A percentile compares a stretch with the other conserved stretches of the same genome.
Evolutionary conservation across 92 coral and sea anemone genomes (phyloP).

Genomic region (Umimayanthus chanpuru): DNA sequence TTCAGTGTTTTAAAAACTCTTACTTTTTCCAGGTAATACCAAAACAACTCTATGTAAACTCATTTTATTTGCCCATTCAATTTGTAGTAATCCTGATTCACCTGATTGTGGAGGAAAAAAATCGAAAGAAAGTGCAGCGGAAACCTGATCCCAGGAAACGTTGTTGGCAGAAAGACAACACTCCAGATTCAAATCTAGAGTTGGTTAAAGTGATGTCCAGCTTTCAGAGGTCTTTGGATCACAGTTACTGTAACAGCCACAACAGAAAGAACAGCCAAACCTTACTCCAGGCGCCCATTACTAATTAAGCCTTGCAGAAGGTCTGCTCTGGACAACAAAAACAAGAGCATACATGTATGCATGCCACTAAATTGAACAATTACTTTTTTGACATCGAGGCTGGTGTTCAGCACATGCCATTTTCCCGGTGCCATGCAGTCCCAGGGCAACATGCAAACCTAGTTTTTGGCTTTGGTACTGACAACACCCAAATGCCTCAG

Average conservation of each 20-base stretch:
- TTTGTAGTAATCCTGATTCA: neutral
- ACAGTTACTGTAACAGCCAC: slow-evolving; percentile 20
- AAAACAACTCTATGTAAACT: neutral
- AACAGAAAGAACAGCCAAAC: neutral
- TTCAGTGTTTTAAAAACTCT: too few species aligned
- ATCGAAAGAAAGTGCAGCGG: slow-evolving; percentile 11
- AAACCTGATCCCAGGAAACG: slow-evolving; percentile 32
- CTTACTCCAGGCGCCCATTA: slow-evolving; percentile 16
- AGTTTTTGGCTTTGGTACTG: too few species aligned
- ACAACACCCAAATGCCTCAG: too few species aligned
- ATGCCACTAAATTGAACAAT: slow-evolving; percentile 47
- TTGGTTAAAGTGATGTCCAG: slow-evolving; percentile 46
- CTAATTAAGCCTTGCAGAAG: slow-evolving; percentile 47
- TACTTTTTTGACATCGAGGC: slow-evolving; percentile 45
- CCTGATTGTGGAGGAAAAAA: slow-evolving; percentile 16
- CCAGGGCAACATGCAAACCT: too few species aligned
- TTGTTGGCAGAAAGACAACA: slow-evolving; percentile 29
- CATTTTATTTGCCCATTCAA: neutral
- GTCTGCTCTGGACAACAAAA: slow-evolving; percentile 30
- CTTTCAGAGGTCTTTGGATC: slow-evolving; percentile 51
- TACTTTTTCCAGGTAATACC: neutral
- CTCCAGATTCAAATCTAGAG: slow-evolving; percentile 40
- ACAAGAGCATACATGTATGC: slow-evolving; percentile 39
- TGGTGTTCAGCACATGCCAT: neutral
- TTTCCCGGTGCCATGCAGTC: neutral